These are phyloP conservation scores for Mesitornis unicolor DNA, from an alignment of 2,113 vertebrate genomes.

Conservation along the genomic window DNA sequence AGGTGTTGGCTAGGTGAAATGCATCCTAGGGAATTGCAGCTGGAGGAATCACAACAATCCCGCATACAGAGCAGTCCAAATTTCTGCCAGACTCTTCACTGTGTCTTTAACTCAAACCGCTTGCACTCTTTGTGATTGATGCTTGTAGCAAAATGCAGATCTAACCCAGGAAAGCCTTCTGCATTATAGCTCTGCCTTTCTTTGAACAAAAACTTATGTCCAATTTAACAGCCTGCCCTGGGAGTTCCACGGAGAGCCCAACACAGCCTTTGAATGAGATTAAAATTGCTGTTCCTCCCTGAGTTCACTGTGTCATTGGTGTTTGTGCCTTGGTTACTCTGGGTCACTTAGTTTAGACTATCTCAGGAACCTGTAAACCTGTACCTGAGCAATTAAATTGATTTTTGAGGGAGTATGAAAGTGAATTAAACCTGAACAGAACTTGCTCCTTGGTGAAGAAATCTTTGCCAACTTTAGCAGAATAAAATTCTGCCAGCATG, in stretches of 20 bases:
- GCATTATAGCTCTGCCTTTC: neutral
- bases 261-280: neutral
- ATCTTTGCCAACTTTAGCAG: constrained; percentile 51
- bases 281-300: neutral
- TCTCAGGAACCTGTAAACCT: neutral
- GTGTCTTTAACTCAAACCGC: constrained; percentile 16
- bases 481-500: constrained; percentile 14
- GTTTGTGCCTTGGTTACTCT: neutral
- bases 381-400: neutral
- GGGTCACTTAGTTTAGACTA: neutral
- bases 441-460: constrained; percentile 44
- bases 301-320: neutral
- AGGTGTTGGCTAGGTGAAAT: constrained; percentile 35
- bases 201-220: neutral
- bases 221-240: neutral
- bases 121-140: constrained; percentile 32
- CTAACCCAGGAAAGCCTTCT: neutral
- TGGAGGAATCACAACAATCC: constrained; percentile 24
- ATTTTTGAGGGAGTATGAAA: constrained; percentile 19
- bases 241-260: neutral
- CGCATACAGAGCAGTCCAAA: neutral
- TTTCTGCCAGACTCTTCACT: constrained; percentile 45
- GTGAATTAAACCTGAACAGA: constrained; percentile 51
- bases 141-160: neutral
- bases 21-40: neutral